These are phyloP conservation scores for Tiliqua scincoides DNA, from an alignment of 2,113 vertebrate genomes.

Conservation along the genomic window DNA sequence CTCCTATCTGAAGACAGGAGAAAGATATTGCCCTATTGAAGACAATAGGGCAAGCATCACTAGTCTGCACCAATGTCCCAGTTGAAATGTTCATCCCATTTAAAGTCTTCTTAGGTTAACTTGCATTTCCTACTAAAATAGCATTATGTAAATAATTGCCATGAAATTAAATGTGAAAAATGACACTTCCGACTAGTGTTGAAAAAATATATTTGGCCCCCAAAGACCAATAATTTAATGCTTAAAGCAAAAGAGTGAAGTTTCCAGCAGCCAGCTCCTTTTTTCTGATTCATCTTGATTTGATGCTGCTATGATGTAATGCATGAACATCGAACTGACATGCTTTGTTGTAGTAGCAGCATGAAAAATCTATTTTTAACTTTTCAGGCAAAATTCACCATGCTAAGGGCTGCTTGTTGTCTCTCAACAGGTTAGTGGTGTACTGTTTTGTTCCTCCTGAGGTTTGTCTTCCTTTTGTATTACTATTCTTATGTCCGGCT, in stretches of 20 bases:
- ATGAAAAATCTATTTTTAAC: background rate
- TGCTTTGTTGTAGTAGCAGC: background rate
- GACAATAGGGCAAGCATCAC: background rate
- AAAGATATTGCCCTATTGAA: too few species aligned
- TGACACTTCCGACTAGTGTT: background rate
- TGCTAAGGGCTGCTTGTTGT: background rate
- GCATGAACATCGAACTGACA: background rate
- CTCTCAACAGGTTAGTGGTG: background rate
- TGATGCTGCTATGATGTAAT: background rate
- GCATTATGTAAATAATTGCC: background rate
- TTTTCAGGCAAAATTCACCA: background rate
- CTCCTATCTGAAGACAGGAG: background rate
- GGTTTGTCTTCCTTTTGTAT: background rate
- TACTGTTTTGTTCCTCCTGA: background rate
- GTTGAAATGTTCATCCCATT: background rate
- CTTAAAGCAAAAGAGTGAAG: background rate
- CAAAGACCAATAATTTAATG: background rate
- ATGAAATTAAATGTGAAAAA: background rate
- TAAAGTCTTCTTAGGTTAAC: background rate
- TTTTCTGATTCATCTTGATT: background rate
- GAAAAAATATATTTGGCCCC: rapidly evolving
- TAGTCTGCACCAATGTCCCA: background rate
- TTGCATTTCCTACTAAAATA: background rate
- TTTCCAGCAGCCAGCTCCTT: background rate
- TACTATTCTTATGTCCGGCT: rapidly evolving